Evolutionary conservation across 2,113 vertebrate genomes (phyloP).

Genomic region (Bubo bubo): DNA sequence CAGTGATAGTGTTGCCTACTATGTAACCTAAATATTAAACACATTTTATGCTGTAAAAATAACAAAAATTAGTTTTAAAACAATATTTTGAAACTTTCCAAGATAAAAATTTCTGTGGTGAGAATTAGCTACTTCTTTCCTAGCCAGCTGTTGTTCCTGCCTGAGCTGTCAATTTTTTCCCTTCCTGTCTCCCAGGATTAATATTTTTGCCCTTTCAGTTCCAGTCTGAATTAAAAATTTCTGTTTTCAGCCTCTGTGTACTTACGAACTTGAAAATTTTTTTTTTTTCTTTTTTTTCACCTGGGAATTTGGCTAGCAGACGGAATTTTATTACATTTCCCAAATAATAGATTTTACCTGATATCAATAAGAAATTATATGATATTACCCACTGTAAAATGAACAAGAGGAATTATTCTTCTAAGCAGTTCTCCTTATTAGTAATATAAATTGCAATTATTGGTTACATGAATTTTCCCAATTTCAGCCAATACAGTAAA

Average conservation of each 20-base stretch:
- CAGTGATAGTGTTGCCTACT: neutral
- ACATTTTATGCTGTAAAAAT: neutral
- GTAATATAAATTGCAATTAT: slow-evolving; percentile 70
- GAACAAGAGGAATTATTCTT: slow-evolving; percentile 58
- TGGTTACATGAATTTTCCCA: slow-evolving; percentile 64
- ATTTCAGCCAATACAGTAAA: slow-evolving; percentile 71
- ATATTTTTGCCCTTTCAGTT: neutral
- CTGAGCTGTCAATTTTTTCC: neutral
- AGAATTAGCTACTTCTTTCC: neutral
- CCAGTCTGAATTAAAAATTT: neutral
- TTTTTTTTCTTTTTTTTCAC: neutral
- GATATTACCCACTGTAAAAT: slow-evolving; percentile 53
- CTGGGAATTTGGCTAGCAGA: neutral
- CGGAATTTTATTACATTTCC: neutral
- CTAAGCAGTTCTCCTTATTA: slow-evolving; percentile 65
- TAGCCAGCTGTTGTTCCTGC: neutral
- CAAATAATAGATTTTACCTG: neutral
- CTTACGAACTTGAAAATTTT: neutral
- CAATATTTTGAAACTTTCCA: neutral
- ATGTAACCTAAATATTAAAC: neutral
- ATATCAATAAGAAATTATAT: slow-evolving; percentile 14
- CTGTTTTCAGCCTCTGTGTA: neutral
- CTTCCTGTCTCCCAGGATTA: neutral
- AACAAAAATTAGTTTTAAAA: neutral
- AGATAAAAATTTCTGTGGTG: neutral